Base-by-base conservation (phyloP, 2,888 invertebrate species). In the Elmis aenea region DNA sequence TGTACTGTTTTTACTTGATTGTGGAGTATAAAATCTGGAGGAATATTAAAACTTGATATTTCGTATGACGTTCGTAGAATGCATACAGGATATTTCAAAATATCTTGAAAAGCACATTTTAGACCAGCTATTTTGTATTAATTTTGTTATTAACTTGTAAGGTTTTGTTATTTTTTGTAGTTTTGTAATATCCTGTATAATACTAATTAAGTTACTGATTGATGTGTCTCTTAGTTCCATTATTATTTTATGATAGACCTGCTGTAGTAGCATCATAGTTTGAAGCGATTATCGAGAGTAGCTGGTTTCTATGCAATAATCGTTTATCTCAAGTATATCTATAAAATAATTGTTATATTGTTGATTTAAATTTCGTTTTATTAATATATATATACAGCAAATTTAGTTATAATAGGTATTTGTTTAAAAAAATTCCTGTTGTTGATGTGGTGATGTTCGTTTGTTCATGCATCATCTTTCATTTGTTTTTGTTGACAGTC, bases 231-330 rank as follows among this genome's bases (percentile, higher is more conserved):
- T 42, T 42, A 46, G 41, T 39, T 43, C 42, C 44, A 43, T 47
- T 45, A 45, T 35, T 36, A 42, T 44, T 45, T 47, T 42, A 47
- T 31, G 31, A 41, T 46, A 46, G 46, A 50, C 50, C 32, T 47
- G 50, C 52, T 51, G 45, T 50, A 48, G 40, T 42, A 36, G 45
- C 45, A 38, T 45, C 45, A 36, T 48, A 38, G 8, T 6, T 18
- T 23, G 16, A 28, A 28, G 24, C 26, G 32, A 28, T 32, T 26
- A 21, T 31, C 11, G 30, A 16, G 22, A 27, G 28, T 38, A 38
- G 38, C 38, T 32, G 38, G 38, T 27, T 27, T 38, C 32, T 32
- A 27, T 33, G 24, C 32, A 5, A 14, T 26, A 23, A 32, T 32
- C 31, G 20, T 31, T 31, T 15, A 10, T 33, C 20, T 33, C 26